Evolutionary conservation across 2,113 vertebrate genomes (phyloP), one percentile per base, ranked within the genome.

Genomic region (Todiramphus chloris): DNA sequence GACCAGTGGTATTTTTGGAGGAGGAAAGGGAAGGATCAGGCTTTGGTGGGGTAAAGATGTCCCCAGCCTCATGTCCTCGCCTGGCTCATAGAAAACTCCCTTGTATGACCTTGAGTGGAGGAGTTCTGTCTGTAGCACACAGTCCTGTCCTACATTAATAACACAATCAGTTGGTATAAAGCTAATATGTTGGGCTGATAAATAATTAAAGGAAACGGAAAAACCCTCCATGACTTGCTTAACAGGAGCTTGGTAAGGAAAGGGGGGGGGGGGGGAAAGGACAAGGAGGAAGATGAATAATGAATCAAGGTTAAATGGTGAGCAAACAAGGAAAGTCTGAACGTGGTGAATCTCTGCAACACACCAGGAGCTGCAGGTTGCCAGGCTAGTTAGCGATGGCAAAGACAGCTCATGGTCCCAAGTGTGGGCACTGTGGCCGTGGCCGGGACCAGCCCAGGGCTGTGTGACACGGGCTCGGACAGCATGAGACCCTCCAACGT

Each of bases 231-330:
- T 11, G 88, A 20, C 53, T 88, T 72, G 50, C 80, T 66, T 44
- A 41, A 39, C 21, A 19, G 77, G 63, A 77, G 68, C 74, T 59
- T 16, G 56, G 66, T 70, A 63, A 60, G 48, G 87, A 62, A 66
- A 33, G 33, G 55, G 14, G 43, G 18, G 3, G 18, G 35, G 59
- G 37, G 37, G 0, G 3, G 35, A 9, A 39, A 10, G 74, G 93
- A 55, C 17, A 11, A 68, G 82, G 12, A 81, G 24, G 23, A 66
- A 67, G 69, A 56, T 91, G 81, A 94, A 93, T 94, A 94, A 74
- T 80, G 92, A 35, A 88, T 77, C 83, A 64, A 94, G 95, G 95
- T 96, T 92, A 93, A 94, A 66, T 7, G n/a, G 27, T 14, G 67
- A 88, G 62, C 0, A 5, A 77, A 60, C 28, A 43, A 35, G 13